Conservation (phyloP, 2,797 vertebrate genomes). For the Pipistrellus kuhlii region DNA sequence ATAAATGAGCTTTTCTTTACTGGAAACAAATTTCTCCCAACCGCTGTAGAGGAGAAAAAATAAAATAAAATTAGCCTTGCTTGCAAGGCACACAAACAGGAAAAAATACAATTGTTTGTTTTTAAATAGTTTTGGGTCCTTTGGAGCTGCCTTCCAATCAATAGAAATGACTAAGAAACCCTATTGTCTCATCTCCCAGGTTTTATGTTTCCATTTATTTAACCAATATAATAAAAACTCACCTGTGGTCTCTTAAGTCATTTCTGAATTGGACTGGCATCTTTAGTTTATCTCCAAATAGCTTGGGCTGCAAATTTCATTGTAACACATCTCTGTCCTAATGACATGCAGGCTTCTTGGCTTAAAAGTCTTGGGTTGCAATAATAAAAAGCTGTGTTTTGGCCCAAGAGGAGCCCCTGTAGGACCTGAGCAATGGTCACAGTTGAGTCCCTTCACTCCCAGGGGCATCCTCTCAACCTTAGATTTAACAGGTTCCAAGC, state of each 20-base stretch:
- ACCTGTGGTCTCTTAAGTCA: slow-evolving; percentile 54
- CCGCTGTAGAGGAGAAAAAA: rapidly evolving
- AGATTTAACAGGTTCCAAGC: slow-evolving; percentile 31
- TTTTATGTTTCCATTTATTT: slow-evolving; percentile 74
- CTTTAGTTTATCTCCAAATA: slow-evolving; percentile 44
- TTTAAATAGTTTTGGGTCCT: slow-evolving; percentile 57
- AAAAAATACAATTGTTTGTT: slow-evolving; percentile 65
- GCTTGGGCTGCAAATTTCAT: slow-evolving; percentile 35
- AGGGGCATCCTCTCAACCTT: not conserved
- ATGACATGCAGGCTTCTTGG: not conserved
- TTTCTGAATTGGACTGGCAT: slow-evolving; percentile 51
- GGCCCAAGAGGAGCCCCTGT: not conserved
- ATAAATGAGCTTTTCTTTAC: slow-evolving; percentile 33
- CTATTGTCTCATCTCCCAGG: slow-evolving; percentile 52
- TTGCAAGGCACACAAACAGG: slow-evolving; percentile 44
- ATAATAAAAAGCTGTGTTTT: not conserved
- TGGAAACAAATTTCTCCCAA: slow-evolving; percentile 46
- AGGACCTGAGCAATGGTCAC: not conserved
- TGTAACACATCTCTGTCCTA: not conserved
- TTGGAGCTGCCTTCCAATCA: slow-evolving; percentile 63
- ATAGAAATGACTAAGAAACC: slow-evolving; percentile 72
- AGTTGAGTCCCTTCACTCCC: not conserved
- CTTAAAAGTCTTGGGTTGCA: not conserved
- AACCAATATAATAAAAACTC: slow-evolving; percentile 68
- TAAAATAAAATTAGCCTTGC: not conserved